Conservation (phyloP, 2,888 invertebrate genomes). For the Drosophila mulleri region DNA sequence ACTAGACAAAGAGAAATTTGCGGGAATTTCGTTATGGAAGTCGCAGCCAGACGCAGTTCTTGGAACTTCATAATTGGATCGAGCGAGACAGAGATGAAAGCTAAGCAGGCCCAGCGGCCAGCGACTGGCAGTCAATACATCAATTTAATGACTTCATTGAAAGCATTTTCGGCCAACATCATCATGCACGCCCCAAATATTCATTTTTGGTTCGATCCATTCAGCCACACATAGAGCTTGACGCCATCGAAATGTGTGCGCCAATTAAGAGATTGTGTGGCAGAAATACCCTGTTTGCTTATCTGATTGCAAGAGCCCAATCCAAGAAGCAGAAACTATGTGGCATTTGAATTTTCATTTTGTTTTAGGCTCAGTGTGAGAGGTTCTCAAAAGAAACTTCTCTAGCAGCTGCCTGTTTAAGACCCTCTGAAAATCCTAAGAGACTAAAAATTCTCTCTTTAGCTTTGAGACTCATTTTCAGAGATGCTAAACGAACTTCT, state of each 20-base stretch:
- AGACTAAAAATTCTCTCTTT: no score
- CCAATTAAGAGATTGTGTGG: not conserved
- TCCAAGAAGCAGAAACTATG: not conserved
- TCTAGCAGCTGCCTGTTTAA: not conserved
- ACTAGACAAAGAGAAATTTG: constrained; percentile 43
- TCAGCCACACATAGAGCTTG: constrained; percentile 12
- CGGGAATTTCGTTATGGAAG: constrained; percentile 7
- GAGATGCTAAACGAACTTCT: not conserved
- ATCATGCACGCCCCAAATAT: constrained; percentile 56
- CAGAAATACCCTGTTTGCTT: not conserved
- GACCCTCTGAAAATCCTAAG: no score
- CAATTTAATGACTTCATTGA: constrained; percentile 83
- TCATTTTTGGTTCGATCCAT: constrained; percentile 26
- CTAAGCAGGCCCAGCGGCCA: constrained; percentile 42
- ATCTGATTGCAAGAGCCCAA: not conserved
- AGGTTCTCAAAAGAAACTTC: not conserved
- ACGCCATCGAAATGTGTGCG: constrained; percentile 7
- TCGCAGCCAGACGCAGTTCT: constrained; percentile 58
- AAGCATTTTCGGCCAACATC: constrained; percentile 60
- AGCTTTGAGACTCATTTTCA: not conserved
- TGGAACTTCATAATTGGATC: constrained; percentile 76
- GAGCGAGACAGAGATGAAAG: constrained; percentile 46
- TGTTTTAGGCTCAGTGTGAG: no score
- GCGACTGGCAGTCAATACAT: constrained; percentile 70
- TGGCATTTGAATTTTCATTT: not conserved